Percentiles rank a stretch among this genome's conserved stretches.
Conservation (phyloP, 2,797 vertebrate species). For the Tokudaia tokunoshimensis region DNA sequence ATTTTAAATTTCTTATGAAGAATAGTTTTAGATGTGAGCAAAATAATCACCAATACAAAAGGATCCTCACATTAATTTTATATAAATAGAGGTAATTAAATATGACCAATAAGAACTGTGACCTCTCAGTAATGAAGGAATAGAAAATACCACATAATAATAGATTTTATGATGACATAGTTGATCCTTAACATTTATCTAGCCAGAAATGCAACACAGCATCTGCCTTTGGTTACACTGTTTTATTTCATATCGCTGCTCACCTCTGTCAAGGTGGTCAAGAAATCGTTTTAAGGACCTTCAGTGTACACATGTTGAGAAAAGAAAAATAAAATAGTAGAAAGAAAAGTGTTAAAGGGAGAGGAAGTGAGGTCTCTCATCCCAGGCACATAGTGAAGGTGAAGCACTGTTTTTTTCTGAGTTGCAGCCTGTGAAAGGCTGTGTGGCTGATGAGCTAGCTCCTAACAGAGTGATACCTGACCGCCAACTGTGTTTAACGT, state of each 20-base stretch:
- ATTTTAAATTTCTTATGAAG: slow-evolving; percentile 63
- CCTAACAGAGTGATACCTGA: background rate
- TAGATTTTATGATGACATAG: slow-evolving; percentile 71
- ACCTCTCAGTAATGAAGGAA: slow-evolving; percentile 79
- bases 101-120: slow-evolving; percentile 71
- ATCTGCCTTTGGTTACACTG: slow-evolving; percentile 67
- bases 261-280: background rate
- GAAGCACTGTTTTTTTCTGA: accelerated
- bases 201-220: slow-evolving; percentile 72
- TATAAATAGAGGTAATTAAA: slow-evolving; percentile 79
- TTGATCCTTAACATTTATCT: slow-evolving; percentile 70
- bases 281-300: slow-evolving; percentile 54
- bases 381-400: background rate
- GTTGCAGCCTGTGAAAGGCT: background rate
- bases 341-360: background rate
- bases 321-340: background rate
- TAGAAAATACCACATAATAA: slow-evolving; percentile 78
- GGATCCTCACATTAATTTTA: background rate
- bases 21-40: background rate
- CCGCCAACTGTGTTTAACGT: background rate
- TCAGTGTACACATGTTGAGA: slow-evolving; percentile 18
- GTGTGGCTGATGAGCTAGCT: background rate
- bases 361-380: background rate
- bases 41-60: slow-evolving; percentile 60
- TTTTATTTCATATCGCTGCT: slow-evolving; percentile 52